These are phyloP conservation scores for Phaedon cochleariae DNA, from an alignment of 2,888 invertebrate species.

Conservation along the genomic window DNA sequence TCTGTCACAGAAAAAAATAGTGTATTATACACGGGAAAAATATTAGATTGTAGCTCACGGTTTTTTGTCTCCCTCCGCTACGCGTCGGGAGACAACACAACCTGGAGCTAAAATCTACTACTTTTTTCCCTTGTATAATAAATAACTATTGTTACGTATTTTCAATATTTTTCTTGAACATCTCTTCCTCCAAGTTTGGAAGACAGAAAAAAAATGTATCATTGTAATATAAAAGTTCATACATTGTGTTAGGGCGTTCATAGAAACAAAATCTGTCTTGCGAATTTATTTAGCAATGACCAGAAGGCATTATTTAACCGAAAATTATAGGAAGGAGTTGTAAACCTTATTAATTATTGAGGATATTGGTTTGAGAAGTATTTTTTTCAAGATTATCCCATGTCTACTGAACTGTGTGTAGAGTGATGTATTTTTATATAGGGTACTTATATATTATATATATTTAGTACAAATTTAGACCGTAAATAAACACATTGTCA, in stretches of 20 bases:
- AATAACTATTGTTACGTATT: too few species aligned
- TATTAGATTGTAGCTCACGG: too few species aligned
- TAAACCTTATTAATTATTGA: conserved; percentile 1
- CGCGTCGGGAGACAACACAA: too few species aligned
- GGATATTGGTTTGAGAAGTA: conserved; percentile 1
- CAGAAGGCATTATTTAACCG: background rate
- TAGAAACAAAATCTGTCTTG: conserved; percentile 19
- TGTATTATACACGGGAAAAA: too few species aligned
- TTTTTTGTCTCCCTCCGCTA: too few species aligned
- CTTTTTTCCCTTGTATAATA: too few species aligned
- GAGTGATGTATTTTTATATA: conserved; percentile 64
- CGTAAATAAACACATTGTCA: conserved; percentile 46
- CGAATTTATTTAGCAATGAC: conserved; percentile 4
- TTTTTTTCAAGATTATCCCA: conserved; percentile 37
- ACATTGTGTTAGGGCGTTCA: conserved; percentile 28
- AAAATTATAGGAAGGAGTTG: background rate
- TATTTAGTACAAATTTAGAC: conserved; percentile 62
- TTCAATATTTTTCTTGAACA: too few species aligned
- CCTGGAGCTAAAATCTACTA: too few species aligned
- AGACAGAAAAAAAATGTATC: too few species aligned
- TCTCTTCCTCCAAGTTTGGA: too few species aligned
- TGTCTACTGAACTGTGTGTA: conserved; percentile 59
- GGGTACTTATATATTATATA: conserved; percentile 62
- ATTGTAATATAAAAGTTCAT: conserved; percentile 33
- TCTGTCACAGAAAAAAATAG: too few species aligned